These are phyloP conservation scores for Gopherus evgoodei DNA, from an alignment of 2,113 vertebrate genomes.

Conservation along the genomic window DNA sequence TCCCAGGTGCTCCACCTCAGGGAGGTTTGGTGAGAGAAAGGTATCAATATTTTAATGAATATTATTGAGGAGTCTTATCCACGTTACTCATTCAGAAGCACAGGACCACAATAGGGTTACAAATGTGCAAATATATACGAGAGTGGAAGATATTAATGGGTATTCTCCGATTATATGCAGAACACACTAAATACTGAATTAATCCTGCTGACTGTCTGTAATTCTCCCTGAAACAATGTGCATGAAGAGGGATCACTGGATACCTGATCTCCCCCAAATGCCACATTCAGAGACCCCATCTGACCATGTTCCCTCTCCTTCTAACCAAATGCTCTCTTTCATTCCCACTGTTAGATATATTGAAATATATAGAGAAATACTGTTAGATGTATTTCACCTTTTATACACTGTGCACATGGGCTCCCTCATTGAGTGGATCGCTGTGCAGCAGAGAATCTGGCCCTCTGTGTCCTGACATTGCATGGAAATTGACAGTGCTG, in stretches of 20 bases:
- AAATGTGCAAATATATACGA: not conserved
- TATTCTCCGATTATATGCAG: not conserved
- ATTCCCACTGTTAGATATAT: not conserved
- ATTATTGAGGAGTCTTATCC: not conserved
- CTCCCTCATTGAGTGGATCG: not conserved
- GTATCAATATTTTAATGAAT: not conserved
- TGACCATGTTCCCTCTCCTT: not conserved
- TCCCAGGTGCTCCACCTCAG: not conserved
- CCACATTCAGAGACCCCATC: not conserved
- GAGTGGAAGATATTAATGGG: not conserved
- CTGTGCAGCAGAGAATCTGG: not conserved
- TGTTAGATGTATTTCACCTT: too few species aligned
- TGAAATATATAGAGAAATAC: too few species aligned
- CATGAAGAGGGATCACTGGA: not conserved
- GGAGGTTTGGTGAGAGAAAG: not conserved
- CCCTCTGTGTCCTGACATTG: not conserved
- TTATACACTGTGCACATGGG: too few species aligned
- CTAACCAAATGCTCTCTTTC: not conserved
- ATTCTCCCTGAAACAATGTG: not conserved
- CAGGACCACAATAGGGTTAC: accelerated
- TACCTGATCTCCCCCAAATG: not conserved
- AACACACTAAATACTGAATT: not conserved
- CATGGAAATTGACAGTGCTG: not conserved
- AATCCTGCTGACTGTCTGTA: not conserved
- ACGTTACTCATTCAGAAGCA: not conserved